These are phyloP conservation scores for Amphimedon queenslandica DNA, from an alignment of 37 sponge, comb jelly and placozoan species.

Conservation along the genomic window DNA sequence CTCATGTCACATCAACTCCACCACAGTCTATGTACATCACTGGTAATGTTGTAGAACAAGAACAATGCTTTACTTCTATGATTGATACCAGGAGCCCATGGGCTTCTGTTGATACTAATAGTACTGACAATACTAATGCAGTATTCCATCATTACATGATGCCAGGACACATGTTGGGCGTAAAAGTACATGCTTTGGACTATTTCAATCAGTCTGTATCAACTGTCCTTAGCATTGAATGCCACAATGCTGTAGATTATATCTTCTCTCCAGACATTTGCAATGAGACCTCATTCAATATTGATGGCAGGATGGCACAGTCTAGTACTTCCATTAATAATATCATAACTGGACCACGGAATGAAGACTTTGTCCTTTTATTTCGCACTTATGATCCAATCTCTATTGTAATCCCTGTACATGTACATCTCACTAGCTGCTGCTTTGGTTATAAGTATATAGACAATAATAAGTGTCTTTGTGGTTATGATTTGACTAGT, in stretches of 20 bases:
- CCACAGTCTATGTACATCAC: neutral
- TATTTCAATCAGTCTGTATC: neutral
- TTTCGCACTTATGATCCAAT: neutral
- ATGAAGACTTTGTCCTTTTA: neutral
- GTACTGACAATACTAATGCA: neutral
- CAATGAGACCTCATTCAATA: neutral
- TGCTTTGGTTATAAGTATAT: neutral
- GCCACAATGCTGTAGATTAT: neutral
- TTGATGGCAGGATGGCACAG: neutral
- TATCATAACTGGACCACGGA: neutral
- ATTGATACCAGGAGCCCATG: too few species aligned
- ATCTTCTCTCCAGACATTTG: neutral
- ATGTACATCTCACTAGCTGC: neutral
- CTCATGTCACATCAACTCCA: neutral
- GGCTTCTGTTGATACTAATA: neutral
- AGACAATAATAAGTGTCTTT: neutral
- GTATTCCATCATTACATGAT: neutral
- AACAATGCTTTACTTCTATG: too few species aligned
- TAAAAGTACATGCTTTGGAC: neutral
- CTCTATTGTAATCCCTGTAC: neutral
- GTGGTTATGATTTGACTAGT: conserved; percentile 1
- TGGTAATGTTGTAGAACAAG: too few species aligned
- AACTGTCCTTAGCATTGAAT: neutral
- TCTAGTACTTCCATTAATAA: neutral
- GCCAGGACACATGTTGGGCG: conserved; percentile 8